A percentile compares a stretch with the other conserved stretches of the same genome.
phyloP scores from a whole-genome alignment of 2,797 vertebrate genomes.

The Ptychobarbus kaznakovi region DNA sequence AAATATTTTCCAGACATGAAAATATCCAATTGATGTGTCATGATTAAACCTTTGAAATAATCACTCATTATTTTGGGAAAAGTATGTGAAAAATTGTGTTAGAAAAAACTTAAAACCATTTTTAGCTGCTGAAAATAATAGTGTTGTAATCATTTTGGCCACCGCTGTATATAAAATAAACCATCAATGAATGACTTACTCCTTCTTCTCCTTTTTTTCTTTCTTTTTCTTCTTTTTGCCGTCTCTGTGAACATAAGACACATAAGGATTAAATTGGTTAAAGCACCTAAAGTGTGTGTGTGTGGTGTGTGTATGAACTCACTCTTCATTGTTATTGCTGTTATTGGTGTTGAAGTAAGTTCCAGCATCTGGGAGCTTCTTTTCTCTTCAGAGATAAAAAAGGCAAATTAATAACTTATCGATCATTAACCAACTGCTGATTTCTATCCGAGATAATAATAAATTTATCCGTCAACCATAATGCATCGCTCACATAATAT shows the following conservation, averaged over 20 bases:
- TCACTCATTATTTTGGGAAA: too few relatives aligned
- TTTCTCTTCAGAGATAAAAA: constrained; percentile 67
- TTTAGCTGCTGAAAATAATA: too few relatives aligned
- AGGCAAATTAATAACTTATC: not conserved
- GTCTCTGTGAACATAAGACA: constrained; percentile 70
- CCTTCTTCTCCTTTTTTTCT: constrained; percentile 77
- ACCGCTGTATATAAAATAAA: not conserved
- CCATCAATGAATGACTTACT: constrained; percentile 65
- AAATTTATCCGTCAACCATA: constrained; percentile 19
- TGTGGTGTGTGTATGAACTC: constrained; percentile 68
- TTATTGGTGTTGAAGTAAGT: constrained; percentile 86
- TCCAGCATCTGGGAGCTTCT: constrained; percentile 65
- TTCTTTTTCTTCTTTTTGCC: constrained; percentile 79
- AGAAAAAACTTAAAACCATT: too few relatives aligned
- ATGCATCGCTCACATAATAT: constrained; percentile 51
- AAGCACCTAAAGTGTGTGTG: not conserved
- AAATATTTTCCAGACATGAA: too few relatives aligned
- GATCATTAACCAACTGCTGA: not conserved
- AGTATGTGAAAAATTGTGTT: too few relatives aligned
- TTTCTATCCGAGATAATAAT: not conserved
- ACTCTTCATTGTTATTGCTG: constrained; percentile 92
- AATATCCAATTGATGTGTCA: too few relatives aligned
- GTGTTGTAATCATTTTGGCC: too few relatives aligned
- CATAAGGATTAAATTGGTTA: not conserved
- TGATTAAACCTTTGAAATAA: too few relatives aligned